Percentiles rank a stretch among this genome's conserved stretches.
Evolutionary conservation across 2,888 invertebrate genomes (phyloP).

Genomic region (Leptinotarsa rubiginosa): DNA sequence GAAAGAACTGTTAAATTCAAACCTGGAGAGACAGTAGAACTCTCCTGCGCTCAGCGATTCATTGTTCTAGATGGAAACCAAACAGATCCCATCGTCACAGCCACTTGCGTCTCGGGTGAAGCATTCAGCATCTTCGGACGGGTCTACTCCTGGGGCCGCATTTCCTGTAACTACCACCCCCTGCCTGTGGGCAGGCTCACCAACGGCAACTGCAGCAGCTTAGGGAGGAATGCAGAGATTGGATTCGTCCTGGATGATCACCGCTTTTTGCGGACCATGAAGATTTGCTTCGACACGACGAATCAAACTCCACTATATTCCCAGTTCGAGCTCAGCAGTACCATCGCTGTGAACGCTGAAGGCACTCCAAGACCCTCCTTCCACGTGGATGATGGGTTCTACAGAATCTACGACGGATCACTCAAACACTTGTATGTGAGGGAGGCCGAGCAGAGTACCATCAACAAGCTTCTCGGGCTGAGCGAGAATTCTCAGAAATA

Average conservation of each 20-base stretch:
- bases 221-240: constrained; percentile 67
- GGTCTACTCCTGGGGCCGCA: constrained; percentile 61
- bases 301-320: constrained; percentile 69
- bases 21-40: constrained; percentile 36
- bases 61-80: constrained; percentile 41
- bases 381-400: constrained; percentile 66
- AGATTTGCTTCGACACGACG: constrained; percentile 69
- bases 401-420: constrained; percentile 57
- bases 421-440: constrained; percentile 59
- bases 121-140: constrained; percentile 48
- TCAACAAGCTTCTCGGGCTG: constrained; percentile 59
- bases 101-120: constrained; percentile 52
- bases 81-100: constrained; percentile 40
- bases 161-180: constrained; percentile 66
- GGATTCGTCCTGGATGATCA: constrained; percentile 67
- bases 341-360: constrained; percentile 67
- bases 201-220: constrained; percentile 64
- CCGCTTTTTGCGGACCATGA: constrained; percentile 67
- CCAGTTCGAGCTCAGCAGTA: constrained; percentile 67
- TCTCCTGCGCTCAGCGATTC: constrained; percentile 46
- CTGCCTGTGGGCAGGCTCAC: constrained; percentile 64
- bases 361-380: constrained; percentile 68
- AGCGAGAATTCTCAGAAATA: constrained; percentile 61
- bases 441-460: constrained; percentile 54
- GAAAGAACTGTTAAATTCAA: constrained; percentile 34